These are phyloP conservation scores for Tortrix viridana DNA, from an alignment of 2,888 invertebrate genomes.

Conservation along the genomic window DNA sequence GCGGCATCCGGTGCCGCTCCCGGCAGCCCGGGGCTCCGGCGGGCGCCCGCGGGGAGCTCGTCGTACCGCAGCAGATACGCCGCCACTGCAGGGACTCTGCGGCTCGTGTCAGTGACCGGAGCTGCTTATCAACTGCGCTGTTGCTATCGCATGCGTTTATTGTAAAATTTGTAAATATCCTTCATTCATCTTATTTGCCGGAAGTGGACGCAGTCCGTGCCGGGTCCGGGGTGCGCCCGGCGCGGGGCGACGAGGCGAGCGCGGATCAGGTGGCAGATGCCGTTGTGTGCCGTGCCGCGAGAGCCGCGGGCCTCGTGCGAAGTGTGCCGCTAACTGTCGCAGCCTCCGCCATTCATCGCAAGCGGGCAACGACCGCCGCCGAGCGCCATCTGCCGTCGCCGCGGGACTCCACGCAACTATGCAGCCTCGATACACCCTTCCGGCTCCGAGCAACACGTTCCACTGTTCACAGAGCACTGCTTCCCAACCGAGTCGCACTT, in stretches of 20 bases:
- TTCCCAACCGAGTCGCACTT: constrained; percentile 2
- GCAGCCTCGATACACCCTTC: constrained; percentile 11
- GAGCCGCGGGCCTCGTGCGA: constrained; percentile 24
- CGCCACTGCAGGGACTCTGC: background rate
- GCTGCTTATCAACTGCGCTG: background rate
- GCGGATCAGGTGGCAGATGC: constrained; percentile 26
- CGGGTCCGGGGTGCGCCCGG: background rate
- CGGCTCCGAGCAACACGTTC: background rate
- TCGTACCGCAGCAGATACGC: background rate
- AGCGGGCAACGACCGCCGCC: constrained; percentile 24
- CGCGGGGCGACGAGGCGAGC: no score
- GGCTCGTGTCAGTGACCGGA: background rate
- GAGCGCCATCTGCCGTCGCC: constrained; percentile 16
- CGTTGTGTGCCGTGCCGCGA: constrained; percentile 17
- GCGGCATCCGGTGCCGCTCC: no score
- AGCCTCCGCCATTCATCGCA: constrained; percentile 31
- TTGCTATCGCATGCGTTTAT: background rate
- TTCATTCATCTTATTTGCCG: background rate
- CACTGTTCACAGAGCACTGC: constrained; percentile 11
- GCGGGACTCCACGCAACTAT: constrained; percentile 12
- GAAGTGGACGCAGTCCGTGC: background rate
- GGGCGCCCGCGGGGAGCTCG: background rate
- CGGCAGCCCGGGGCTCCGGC: background rate
- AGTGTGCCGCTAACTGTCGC: constrained; percentile 21
- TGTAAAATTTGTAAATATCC: background rate